These are phyloP conservation scores for Mimumesa dahlbomi DNA, from an alignment of 2,888 invertebrate species.

Conservation along the genomic window DNA sequence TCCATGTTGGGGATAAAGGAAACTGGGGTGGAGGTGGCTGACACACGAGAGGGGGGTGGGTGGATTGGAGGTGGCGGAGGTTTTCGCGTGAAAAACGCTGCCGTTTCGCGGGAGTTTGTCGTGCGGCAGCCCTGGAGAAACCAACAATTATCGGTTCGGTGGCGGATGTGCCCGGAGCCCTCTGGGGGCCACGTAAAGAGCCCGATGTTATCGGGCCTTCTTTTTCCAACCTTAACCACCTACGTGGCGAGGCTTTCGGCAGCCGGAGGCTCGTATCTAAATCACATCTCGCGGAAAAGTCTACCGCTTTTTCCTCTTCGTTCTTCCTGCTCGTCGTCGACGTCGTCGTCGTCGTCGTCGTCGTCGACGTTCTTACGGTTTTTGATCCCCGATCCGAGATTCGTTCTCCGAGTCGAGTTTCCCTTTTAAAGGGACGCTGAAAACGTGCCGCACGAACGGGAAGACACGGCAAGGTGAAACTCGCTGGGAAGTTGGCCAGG, in stretches of 20 bases:
- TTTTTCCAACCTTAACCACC: constrained; percentile 12
- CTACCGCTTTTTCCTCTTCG: constrained; percentile 39
- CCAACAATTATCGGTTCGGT: constrained; percentile 45
- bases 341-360: no score
- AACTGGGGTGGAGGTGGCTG: no score
- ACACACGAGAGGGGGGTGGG: no score
- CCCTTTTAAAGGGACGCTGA: no score
- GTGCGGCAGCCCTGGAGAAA: constrained; percentile 14
- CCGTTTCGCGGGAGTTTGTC: constrained; percentile 15
- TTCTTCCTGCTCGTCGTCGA: constrained; percentile 16
- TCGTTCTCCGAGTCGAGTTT: no score
- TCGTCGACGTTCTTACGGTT: no score
- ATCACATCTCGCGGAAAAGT: constrained; percentile 68
- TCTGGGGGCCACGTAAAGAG: constrained; percentile 33
- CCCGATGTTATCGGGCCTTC: constrained; percentile 39
- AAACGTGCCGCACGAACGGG: no score
- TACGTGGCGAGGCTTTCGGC: constrained; percentile 29
- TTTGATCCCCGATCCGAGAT: neutral
- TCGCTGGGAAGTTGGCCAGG: no score
- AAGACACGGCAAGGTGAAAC: no score
- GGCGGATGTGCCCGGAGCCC: constrained; percentile 24
- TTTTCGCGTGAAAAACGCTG: constrained; percentile 44
- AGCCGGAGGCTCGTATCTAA: constrained; percentile 64
- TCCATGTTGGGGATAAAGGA: no score
- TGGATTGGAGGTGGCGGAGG: no score